Percentiles rank a stretch among this genome's conserved stretches.
These are phyloP conservation scores for Drosophila leonis DNA, from an alignment of 2,888 invertebrate genomes.

Conservation along the genomic window DNA sequence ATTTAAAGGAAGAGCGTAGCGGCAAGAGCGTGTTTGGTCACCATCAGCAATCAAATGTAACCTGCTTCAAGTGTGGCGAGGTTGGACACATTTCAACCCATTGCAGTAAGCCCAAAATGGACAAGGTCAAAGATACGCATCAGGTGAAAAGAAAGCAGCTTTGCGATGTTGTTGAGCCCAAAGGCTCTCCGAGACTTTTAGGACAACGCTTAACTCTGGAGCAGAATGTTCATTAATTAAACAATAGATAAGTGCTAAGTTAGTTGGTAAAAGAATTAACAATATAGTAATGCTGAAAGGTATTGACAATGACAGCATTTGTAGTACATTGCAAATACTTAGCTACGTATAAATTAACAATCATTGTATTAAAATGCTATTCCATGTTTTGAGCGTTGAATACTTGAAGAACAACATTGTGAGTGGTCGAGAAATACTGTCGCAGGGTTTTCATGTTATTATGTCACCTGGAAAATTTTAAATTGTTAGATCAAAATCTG, in stretches of 20 bases:
- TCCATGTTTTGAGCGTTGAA: neutral
- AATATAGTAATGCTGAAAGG: too few species aligned
- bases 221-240: too few species aligned
- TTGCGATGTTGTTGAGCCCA: neutral
- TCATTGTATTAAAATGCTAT: neutral
- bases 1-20: constrained; percentile 12
- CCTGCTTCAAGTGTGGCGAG: too few species aligned
- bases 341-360: neutral
- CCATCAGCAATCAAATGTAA: neutral
- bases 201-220: neutral
- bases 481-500: neutral
- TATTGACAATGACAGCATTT: too few species aligned
- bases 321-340: too few species aligned
- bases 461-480: neutral
- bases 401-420: neutral
- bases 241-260: too few species aligned
- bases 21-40: neutral
- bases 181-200: neutral
- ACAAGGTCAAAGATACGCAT: too few species aligned
- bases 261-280: too few species aligned
- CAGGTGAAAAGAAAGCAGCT: neutral
- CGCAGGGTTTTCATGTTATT: neutral
- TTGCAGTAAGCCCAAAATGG: too few species aligned
- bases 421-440: neutral
- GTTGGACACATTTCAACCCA: too few species aligned